Base-by-base conservation (phyloP, 2,888 invertebrate species). In the Siphonodentalium dalli region DNA sequence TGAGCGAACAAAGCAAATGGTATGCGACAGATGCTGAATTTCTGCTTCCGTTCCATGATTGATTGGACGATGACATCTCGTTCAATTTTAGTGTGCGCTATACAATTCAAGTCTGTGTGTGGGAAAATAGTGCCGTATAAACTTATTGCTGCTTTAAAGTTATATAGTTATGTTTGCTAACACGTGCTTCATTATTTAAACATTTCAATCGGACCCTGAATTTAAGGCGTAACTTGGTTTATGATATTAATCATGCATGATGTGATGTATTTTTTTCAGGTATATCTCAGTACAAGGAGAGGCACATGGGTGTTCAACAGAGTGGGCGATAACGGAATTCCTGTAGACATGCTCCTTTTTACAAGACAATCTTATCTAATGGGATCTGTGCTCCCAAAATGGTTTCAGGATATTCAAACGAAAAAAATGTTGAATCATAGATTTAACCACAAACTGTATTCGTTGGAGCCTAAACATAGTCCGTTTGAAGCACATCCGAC, bases 241-340 rank as follows among this genome's bases (percentile, higher is more conserved):
- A 6, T 23, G 24, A 23, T 4, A 29, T 43, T 20, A 13, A 3
- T 43, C 18, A 1, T 5, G 1, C 29, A 31, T 21, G 24, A 38
- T 28, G 15, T 23, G 15, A 13, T 3, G 9, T 11, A 46, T 28
- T 20, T 20, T n/a, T 45, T 68, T 5, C 49, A 82, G 82, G 80
- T 82, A 0, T 82, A 74, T 26, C 68, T 83, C n/a, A 82, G 82
- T 33, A 83, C 83, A 0, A 66, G 83, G 3, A 61, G 81, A 8
- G 83, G 83, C 11, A 63, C 81, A 0, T 83, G 83, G 83, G 65
- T 83, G 8, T 67, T 80, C 51, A 78, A 80, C 47, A 61, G 83
- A 15, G 69, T 82, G 7, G 54, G 38, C 3, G 59, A 66, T n/a
- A 40, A 66, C 5, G 80, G 79, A 0, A 18, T 61, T 3, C 79